phyloP scores from a whole-genome alignment of 2,113 vertebrate genomes.

The Procavia capensis region DNA sequence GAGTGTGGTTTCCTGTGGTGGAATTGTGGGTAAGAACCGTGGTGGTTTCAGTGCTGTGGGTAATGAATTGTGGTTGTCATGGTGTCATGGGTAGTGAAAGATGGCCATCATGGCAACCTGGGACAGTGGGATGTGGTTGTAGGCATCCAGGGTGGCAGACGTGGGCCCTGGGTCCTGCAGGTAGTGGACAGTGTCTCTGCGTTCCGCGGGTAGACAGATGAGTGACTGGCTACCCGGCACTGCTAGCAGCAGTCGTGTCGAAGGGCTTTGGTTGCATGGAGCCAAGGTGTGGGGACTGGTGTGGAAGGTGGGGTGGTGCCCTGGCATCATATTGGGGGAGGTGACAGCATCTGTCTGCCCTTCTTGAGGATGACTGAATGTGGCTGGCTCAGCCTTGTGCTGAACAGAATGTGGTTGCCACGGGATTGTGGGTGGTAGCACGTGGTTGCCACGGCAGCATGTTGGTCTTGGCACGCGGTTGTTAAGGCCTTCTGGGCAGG shows the following conservation, averaged over 20 bases:
- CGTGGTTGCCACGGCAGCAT: constrained; percentile 73
- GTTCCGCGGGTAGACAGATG: rapidly evolving
- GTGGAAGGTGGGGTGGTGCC: constrained; percentile 14
- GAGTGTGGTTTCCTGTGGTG: constrained; percentile 33
- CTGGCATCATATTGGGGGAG: background rate
- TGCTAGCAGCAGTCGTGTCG: background rate
- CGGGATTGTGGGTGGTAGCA: constrained; percentile 66
- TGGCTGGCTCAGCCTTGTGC: background rate
- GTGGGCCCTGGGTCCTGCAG: background rate
- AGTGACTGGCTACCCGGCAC: rapidly evolving
- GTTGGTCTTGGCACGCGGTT: constrained; percentile 73
- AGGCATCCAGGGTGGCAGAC: background rate
- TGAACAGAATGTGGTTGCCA: constrained; percentile 56
- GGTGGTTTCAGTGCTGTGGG: background rate
- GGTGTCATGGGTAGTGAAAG: background rate
- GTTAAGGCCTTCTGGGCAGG: constrained; percentile 69
- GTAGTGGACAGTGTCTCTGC: background rate
- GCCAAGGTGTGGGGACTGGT: background rate
- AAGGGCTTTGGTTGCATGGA: background rate
- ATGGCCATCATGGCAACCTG: background rate
- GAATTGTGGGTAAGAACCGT: background rate
- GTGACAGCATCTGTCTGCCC: background rate
- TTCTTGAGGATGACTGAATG: constrained; percentile 53
- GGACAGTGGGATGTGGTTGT: background rate
- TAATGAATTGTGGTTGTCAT: constrained; percentile 49